Conservation (phyloP, 2,113 vertebrate genomes). For the Malurus melanocephalus region DNA sequence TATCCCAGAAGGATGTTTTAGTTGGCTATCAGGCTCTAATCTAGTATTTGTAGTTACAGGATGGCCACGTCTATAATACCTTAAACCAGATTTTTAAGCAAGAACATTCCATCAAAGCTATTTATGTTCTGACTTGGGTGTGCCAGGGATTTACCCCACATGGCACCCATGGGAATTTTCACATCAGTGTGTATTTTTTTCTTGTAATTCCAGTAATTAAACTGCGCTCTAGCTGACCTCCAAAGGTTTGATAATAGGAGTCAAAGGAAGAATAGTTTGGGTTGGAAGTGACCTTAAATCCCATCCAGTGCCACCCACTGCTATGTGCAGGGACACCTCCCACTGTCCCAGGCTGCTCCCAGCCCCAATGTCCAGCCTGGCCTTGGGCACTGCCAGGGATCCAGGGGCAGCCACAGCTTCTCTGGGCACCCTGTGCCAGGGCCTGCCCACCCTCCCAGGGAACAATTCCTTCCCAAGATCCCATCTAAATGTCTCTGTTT, state of each 20-base stretch:
- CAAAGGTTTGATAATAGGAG: not conserved
- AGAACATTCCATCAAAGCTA: not conserved
- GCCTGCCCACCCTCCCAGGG: not conserved
- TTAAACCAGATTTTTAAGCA: not conserved
- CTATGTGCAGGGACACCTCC: not conserved
- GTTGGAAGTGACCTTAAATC: rapidly evolving
- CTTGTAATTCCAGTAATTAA: not conserved
- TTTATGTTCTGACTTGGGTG: not conserved
- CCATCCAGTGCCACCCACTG: rapidly evolving
- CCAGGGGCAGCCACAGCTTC: not conserved
- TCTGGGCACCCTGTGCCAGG: not conserved
- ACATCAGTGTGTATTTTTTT: not conserved
- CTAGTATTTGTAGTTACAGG: not conserved
- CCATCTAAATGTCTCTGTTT: not conserved
- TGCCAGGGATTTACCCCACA: rapidly evolving
- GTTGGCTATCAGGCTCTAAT: not conserved
- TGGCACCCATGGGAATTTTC: not conserved
- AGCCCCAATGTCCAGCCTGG: rapidly evolving
- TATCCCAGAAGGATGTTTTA: not conserved
- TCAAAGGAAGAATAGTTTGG: not conserved
- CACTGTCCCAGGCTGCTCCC: rapidly evolving
- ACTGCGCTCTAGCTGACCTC: not conserved
- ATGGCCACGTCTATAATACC: not conserved
- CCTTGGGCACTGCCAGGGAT: not conserved
- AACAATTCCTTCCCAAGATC: not conserved